Evolutionary conservation across 2,113 vertebrate genomes (phyloP).

Genomic region (Sclerurus mexicanus): DNA sequence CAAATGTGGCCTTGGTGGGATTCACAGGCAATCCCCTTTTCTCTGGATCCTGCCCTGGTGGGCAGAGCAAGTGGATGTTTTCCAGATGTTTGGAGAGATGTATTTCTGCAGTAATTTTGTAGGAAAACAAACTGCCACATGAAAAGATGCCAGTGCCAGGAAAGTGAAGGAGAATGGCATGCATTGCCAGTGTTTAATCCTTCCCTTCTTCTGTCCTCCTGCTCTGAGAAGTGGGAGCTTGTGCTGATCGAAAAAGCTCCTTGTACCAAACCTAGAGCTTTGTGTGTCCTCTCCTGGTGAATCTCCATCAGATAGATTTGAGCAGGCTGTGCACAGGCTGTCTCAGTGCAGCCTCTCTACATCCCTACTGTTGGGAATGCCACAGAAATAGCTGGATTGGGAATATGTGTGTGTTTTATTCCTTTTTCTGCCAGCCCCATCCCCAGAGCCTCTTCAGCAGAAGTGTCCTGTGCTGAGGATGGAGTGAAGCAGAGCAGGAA

Average conservation of each 20-base stretch:
- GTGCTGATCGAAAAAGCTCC: background rate
- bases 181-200: background rate
- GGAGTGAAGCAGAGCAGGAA: background rate
- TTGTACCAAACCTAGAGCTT: background rate
- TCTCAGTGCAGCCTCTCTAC: background rate
- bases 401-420: background rate
- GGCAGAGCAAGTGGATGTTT: constrained; percentile 25
- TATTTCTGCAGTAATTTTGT: background rate
- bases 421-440: background rate
- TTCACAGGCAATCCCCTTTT: background rate
- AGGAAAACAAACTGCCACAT: constrained; percentile 7
- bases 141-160: background rate
- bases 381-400: background rate
- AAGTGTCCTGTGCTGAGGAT: background rate
- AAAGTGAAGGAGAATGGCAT: background rate
- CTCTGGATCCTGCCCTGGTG: background rate
- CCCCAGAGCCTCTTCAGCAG: background rate
- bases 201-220: background rate
- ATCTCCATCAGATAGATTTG: background rate
- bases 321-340: background rate
- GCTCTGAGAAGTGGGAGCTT: background rate
- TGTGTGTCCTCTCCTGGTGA: background rate
- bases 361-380: background rate
- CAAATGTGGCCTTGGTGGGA: background rate
- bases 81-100: constrained; percentile 41